phyloP scores from a whole-genome alignment of 2,113 vertebrate species.

The Pteruthius melanotis region DNA sequence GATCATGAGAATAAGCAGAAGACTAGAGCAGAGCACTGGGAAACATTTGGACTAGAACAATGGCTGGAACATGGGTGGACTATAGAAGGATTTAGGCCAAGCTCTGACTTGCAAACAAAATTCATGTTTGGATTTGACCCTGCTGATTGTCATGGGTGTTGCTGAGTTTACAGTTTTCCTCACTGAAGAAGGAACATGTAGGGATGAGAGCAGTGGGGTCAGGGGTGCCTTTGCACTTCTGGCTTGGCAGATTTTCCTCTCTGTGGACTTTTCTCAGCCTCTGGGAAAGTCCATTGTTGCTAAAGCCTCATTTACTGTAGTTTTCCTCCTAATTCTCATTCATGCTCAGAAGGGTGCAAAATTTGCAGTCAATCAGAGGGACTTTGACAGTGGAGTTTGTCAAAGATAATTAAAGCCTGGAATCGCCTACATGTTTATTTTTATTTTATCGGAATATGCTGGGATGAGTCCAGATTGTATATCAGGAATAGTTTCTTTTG shows the following conservation, averaged over 20 bases:
- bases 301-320: background rate
- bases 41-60: conserved; percentile 38
- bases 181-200: background rate
- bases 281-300: conserved; percentile 27
- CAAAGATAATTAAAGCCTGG: background rate
- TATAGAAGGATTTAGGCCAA: conserved; percentile 30
- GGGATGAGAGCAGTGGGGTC: background rate
- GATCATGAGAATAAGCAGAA: background rate
- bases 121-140: conserved; percentile 53
- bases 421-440: background rate
- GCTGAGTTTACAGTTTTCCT: conserved; percentile 40
- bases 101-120: conserved; percentile 53
- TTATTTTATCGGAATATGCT: background rate
- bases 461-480: background rate
- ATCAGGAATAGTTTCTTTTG: background rate
- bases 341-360: background rate
- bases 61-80: conserved; percentile 47
- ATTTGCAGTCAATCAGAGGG: background rate
- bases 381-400: background rate
- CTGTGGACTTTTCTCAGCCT: conserved; percentile 4
- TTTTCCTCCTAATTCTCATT: conserved; percentile 4
- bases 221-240: background rate
- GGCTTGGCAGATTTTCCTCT: background rate
- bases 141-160: conserved; percentile 28
- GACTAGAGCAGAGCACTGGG: background rate